Conservation (phyloP, 2,888 invertebrate species). For the Suillia variegata region DNA sequence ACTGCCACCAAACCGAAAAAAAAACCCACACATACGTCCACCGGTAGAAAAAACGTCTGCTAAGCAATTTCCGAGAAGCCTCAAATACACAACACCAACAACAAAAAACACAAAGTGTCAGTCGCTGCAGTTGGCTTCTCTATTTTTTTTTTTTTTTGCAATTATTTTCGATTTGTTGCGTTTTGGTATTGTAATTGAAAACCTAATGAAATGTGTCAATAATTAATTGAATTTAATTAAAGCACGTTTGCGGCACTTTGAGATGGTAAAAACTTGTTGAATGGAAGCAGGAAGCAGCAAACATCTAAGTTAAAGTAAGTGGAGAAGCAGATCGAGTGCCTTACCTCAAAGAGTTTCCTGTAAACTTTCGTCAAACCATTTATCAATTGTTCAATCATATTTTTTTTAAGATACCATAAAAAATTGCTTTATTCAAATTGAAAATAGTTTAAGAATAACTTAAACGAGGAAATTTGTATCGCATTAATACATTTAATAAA, state of each 20-base stretch:
- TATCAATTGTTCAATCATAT: too few relatives aligned
- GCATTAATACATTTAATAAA: too few relatives aligned
- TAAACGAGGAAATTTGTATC: too few relatives aligned
- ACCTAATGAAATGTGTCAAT: conserved; percentile 55
- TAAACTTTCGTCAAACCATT: too few relatives aligned
- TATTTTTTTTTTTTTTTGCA: not conserved
- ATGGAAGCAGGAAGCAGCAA: too few relatives aligned
- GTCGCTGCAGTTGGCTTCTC: conserved; percentile 19
- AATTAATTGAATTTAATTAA: conserved; percentile 60
- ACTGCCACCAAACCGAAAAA: conserved; percentile 13
- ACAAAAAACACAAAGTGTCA: conserved; percentile 23
- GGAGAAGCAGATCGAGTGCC: too few relatives aligned
- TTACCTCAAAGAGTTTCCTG: too few relatives aligned
- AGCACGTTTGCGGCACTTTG: conserved; percentile 29
- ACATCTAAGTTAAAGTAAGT: too few relatives aligned
- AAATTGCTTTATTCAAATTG: too few relatives aligned
- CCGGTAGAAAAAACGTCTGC: conserved; percentile 8
- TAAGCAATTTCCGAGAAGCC: conserved; percentile 17
- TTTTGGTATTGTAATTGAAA: conserved; percentile 32
- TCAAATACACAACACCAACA: conserved; percentile 19
- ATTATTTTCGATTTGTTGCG: not conserved
- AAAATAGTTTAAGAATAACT: too few relatives aligned
- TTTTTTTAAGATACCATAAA: too few relatives aligned
- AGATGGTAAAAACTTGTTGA: too few relatives aligned
- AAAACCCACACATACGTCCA: not conserved